Evolutionary conservation across 2,888 invertebrate genomes (phyloP).

Genomic region (Conomelus anceps): DNA sequence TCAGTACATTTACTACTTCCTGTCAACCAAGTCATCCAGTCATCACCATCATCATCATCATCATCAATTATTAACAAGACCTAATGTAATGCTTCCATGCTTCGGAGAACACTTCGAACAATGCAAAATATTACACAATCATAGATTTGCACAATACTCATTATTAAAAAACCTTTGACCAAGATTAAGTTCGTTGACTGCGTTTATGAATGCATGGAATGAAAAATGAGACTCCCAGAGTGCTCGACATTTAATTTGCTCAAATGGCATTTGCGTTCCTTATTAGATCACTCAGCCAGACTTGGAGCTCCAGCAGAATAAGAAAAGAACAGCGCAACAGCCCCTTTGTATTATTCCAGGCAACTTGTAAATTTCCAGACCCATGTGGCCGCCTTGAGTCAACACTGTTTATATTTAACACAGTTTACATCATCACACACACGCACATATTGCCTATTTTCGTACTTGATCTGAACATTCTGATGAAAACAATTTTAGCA

Average conservation of each 20-base stretch:
- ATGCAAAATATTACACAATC: background rate
- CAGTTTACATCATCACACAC: background rate
- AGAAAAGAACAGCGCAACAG: background rate
- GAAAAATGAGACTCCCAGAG: background rate
- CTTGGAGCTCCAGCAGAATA: background rate
- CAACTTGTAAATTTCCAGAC: background rate
- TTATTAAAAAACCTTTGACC: background rate
- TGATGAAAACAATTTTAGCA: background rate
- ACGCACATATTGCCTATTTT: background rate
- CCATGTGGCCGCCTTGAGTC: background rate
- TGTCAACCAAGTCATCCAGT: too few species aligned
- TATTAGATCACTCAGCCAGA: background rate
- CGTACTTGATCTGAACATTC: background rate
- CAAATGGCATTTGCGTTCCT: background rate
- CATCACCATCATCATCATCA: too few species aligned
- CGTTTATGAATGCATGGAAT: background rate
- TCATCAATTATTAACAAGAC: background rate
- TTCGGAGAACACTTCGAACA: background rate
- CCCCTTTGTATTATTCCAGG: background rate
- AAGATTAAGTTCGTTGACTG: background rate
- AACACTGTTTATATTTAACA: background rate
- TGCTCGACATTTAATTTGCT: background rate
- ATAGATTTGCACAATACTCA: background rate
- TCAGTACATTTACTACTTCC: background rate
- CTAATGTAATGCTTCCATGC: background rate